Base-by-base conservation (phyloP, 2,797 vertebrate species). In the Psittacula derbiana region DNA sequence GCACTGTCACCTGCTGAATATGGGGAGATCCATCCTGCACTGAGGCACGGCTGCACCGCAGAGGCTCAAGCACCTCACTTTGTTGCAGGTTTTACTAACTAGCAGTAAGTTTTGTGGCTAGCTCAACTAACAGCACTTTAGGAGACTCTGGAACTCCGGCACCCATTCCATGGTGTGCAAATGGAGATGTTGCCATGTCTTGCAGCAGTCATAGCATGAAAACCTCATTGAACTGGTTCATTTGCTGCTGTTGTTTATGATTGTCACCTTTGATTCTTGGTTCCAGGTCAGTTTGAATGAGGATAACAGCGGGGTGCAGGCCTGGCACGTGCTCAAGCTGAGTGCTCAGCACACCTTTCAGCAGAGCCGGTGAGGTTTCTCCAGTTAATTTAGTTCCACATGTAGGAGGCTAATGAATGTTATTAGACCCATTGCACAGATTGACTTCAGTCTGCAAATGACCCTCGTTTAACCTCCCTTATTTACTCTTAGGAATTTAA, bases 401-500 rank as follows among this genome's bases (percentile, higher is more conserved):
- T 60, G 60, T 40, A 71, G 62, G 87, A 88, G 71, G 66, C 49
- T 78, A 88, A 90, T 70, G 40, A 86, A 65, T 79, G 81, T 58
- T 69, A 85, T 86, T 88, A 89, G 82, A 86, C 31, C 40, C 71
- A 81, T 60, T 57, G 74, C 90, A 86, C 50, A 85, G 76, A 86
- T 66, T 73, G 60, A 70, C 71, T 88, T 80, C 71, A 70, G 57
- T 73, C 70, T 86, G 43, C 41, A 92, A 82, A 95, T 76, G 50
- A 81, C 55, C 73, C 67, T 73, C 79, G 55, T 93, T 93, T 90
- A 88, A 89, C 73, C 71, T 76, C 47, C 36, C 9, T 78, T 92
- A 70, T 76, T 90, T 93, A 79, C 88, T 80, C 94, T 84, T 41
- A 95, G 67, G 71, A 91, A 88, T 83, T 79, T 55, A 92, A 80